Evolutionary conservation across 30 jellyfish, hydroid and myxozoan genomes (phyloP).

Genomic region (Aurelia sp.): DNA sequence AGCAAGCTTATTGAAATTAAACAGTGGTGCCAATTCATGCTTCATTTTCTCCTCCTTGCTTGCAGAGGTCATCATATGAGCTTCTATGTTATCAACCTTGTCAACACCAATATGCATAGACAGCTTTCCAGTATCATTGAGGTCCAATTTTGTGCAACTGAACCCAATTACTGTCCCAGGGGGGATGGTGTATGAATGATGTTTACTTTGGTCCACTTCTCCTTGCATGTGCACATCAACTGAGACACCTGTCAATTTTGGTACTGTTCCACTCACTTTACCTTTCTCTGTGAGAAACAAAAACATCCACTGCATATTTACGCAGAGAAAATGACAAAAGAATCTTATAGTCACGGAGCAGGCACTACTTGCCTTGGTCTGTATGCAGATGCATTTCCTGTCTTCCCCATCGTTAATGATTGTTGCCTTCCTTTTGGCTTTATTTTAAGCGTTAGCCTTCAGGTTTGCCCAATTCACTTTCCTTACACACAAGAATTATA

Average conservation of each 20-base stretch:
- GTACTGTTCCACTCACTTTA: slow-evolving; percentile 54
- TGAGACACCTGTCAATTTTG: slow-evolving; percentile 62
- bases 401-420: too few species aligned
- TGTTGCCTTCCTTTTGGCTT: too few species aligned
- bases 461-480: too few species aligned
- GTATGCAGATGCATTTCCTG: too few species aligned
- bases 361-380: too few species aligned
- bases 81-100: slow-evolving; percentile 67
- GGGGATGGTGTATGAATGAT: slow-evolving; percentile 76
- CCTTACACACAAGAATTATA: too few species aligned
- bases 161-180: slow-evolving; percentile 92
- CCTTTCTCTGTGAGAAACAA: slow-evolving; percentile 40
- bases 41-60: slow-evolving; percentile 17
- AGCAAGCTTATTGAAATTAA: slow-evolving; percentile 4
- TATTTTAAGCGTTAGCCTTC: too few species aligned
- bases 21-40: slow-evolving; percentile 28
- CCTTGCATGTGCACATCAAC: slow-evolving; percentile 70
- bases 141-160: slow-evolving; percentile 84
- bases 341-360: too few species aligned
- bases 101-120: slow-evolving; percentile 87
- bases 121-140: slow-evolving; percentile 57
- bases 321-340: too few species aligned
- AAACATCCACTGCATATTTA: too few species aligned
- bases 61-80: background rate
- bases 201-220: slow-evolving; percentile 46